Conservation (phyloP, 2,113 vertebrate genomes). For the Menura novaehollandiae region DNA sequence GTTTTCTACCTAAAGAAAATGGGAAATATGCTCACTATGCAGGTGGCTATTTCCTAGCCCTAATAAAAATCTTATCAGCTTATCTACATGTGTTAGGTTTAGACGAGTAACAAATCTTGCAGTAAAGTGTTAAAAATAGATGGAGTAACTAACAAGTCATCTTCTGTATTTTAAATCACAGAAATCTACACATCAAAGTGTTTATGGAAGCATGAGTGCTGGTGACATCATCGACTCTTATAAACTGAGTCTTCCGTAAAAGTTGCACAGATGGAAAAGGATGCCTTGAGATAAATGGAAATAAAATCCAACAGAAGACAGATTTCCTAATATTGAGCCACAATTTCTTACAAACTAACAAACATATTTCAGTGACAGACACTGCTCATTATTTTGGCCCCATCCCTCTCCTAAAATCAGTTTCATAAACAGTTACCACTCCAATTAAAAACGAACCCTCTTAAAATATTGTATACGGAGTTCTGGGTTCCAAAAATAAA, state of each 20-base stretch:
- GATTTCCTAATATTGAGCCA: not conserved
- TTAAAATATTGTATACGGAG: not conserved
- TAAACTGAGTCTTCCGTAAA: not conserved
- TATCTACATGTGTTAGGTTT: not conserved
- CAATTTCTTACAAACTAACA: not conserved
- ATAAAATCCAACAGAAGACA: not conserved
- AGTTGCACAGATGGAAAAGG: not conserved
- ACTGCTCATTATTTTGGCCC: slow-evolving; percentile 2
- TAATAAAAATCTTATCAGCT: not conserved
- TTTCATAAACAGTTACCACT: slow-evolving; percentile 8
- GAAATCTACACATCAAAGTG: not conserved
- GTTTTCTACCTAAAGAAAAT: not conserved
- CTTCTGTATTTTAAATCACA: not conserved
- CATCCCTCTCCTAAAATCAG: not conserved
- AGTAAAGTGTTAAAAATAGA: not conserved
- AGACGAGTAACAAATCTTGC: not conserved
- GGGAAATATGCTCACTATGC: not conserved
- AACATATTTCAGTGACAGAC: not conserved
- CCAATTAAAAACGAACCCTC: not conserved
- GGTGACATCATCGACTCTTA: not conserved
- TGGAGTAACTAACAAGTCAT: not conserved
- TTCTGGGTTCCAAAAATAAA: not conserved
- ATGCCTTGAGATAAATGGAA: not conserved
- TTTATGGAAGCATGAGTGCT: not conserved
- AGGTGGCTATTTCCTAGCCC: not conserved